A percentile compares a stretch with the other conserved stretches of the same genome.
phyloP scores from a whole-genome alignment of 2,888 invertebrate species.

The Laothoe populi region DNA sequence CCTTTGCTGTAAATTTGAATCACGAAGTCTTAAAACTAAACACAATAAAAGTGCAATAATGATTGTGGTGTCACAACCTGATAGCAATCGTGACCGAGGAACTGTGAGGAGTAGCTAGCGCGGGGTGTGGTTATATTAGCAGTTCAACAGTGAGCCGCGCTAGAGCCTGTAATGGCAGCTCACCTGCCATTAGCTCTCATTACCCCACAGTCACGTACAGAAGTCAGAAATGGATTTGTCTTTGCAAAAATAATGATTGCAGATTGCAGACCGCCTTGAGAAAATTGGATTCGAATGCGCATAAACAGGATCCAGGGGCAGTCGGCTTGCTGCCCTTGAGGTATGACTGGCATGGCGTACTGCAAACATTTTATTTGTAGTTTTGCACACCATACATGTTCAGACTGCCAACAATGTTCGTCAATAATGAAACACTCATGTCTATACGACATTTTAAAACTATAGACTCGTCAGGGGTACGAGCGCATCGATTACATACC shows the following conservation, averaged over 20 bases:
- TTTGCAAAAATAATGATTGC: conserved; percentile 83
- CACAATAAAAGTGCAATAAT: conserved; percentile 33
- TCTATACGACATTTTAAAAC: conserved; percentile 3
- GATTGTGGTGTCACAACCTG: conserved; percentile 56
- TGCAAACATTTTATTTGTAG: conserved; percentile 3
- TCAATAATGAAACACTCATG: background rate
- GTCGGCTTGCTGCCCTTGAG: conserved; percentile 55
- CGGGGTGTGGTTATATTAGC: conserved; percentile 3
- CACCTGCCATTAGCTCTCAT: conserved; percentile 78
- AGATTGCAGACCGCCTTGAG: conserved; percentile 81
- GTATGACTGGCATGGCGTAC: conserved; percentile 32
- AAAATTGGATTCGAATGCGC: conserved; percentile 79
- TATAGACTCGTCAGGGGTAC: background rate
- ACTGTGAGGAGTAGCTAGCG: conserved; percentile 35
- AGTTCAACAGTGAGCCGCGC: conserved; percentile 37
- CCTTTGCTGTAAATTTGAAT: background rate
- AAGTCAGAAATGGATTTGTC: conserved; percentile 83
- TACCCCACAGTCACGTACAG: conserved; percentile 81
- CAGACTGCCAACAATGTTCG: conserved; percentile 15
- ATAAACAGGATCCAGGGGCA: conserved; percentile 70
- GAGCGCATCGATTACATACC: background rate
- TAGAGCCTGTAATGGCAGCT: conserved; percentile 71
- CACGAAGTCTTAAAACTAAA: background rate
- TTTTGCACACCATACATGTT: conserved; percentile 12
- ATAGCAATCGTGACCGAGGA: conserved; percentile 30